Percentiles rank a stretch among this genome's conserved stretches.
phyloP scores from a whole-genome alignment of 2,797 vertebrate species.

The Coranthus polyacanthus region DNA sequence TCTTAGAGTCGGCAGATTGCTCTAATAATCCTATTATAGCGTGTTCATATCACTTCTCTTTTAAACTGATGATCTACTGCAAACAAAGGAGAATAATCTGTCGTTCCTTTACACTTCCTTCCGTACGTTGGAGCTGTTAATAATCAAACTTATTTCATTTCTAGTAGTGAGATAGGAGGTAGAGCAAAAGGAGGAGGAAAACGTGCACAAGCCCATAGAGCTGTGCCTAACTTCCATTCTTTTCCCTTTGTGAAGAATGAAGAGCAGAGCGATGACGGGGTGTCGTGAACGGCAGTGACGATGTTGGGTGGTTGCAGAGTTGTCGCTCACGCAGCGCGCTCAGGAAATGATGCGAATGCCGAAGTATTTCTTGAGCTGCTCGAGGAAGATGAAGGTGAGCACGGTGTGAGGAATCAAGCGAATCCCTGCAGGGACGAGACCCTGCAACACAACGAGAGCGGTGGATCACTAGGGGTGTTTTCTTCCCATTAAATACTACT shows the following conservation, averaged over 20 bases:
- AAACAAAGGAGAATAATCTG: not conserved
- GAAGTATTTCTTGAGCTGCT: conserved; percentile 94
- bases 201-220: conserved; percentile 1
- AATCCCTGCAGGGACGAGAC: conserved; percentile 93
- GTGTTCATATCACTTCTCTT: conserved; percentile 3
- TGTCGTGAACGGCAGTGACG: not conserved
- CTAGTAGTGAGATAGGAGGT: conserved; percentile 39
- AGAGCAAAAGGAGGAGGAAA: conserved; percentile 43
- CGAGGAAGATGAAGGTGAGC: conserved; percentile 96
- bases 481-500: not conserved
- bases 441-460: conserved; percentile 79
- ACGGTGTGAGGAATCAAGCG: conserved; percentile 94
- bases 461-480: not conserved
- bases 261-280: conserved; percentile 2
- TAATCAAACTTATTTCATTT: not conserved
- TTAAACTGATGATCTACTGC: not conserved
- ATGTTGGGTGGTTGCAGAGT: not conserved
- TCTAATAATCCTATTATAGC: not conserved
- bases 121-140: no score
- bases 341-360: conserved; percentile 89
- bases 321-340: conserved; percentile 44
- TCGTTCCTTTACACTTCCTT: conserved; percentile 1
- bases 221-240: conserved; percentile 5
- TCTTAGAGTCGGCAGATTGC: conserved; percentile 1
- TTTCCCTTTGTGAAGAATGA: conserved; percentile 12